These are phyloP conservation scores for Plectropomus leopardus DNA, from an alignment of 2,113 vertebrate species.

Conservation along the genomic window DNA sequence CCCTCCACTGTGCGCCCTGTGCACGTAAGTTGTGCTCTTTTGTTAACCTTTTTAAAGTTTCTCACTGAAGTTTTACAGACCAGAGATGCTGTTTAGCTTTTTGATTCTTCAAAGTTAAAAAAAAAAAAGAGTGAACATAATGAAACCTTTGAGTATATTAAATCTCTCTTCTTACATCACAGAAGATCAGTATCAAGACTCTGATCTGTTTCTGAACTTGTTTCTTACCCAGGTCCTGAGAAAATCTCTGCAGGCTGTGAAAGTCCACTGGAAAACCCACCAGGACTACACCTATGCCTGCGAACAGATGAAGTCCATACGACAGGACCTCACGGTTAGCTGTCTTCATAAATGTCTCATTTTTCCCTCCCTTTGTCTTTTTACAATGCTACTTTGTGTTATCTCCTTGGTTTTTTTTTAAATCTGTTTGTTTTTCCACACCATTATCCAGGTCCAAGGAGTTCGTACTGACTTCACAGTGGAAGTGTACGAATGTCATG, in stretches of 20 bases:
- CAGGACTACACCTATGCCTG: constrained; percentile 93
- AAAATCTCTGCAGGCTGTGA: constrained; percentile 89
- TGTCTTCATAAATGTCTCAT: neutral
- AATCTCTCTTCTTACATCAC: neutral
- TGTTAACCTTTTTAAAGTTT: neutral
- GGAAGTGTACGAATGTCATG: constrained; percentile 94
- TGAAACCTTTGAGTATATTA: neutral
- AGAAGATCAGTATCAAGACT: neutral
- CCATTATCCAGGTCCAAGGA: constrained; percentile 85
- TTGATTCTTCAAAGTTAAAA: neutral
- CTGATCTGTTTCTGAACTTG: neutral
- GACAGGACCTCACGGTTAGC: constrained; percentile 93
- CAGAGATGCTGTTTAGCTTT: neutral
- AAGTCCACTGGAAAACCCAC: constrained; percentile 91
- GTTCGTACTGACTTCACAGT: constrained; percentile 94
- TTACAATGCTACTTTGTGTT: neutral
- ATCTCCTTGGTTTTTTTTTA: too few relatives aligned
- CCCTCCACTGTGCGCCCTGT: constrained; percentile 91
- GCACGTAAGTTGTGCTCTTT: constrained; percentile 78
- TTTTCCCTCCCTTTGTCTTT: neutral
- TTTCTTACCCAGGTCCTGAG: constrained; percentile 85
- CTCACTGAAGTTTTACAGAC: neutral
- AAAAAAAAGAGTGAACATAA: neutral
- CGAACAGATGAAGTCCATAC: constrained; percentile 95
- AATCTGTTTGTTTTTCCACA: neutral